These are phyloP conservation scores for Horisme vitalbata DNA, from an alignment of 2,888 invertebrate species.

Conservation along the genomic window DNA sequence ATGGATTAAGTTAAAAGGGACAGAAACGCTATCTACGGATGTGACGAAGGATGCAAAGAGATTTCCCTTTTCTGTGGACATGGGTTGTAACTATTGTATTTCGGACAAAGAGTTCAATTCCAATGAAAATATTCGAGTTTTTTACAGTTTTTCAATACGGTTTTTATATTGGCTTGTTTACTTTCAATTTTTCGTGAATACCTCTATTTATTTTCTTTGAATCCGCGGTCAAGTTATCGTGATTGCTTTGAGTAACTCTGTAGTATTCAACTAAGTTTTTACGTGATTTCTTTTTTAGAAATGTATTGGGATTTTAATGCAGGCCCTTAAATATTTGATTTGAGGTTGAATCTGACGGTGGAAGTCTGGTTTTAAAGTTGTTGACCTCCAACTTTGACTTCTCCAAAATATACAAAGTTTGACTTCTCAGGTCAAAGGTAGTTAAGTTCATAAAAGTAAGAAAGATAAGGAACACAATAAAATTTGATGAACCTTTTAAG, in stretches of 20 bases:
- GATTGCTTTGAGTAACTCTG: conserved; percentile 8
- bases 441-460: conserved; percentile 28
- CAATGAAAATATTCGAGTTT: conserved; percentile 42
- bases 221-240: conserved; percentile 2
- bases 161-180: conserved; percentile 11
- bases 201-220: conserved; percentile 12
- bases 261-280: neutral
- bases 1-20: conserved; percentile 70
- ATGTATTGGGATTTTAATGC: no score
- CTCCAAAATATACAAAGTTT: conserved; percentile 37
- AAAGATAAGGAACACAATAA: conserved; percentile 24
- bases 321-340: no score
- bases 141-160: conserved; percentile 31
- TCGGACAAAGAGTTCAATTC: conserved; percentile 57
- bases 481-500: conserved; percentile 16
- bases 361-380: neutral
- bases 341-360: no score
- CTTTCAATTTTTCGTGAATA: conserved; percentile 14
- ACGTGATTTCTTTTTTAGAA: no score
- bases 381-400: conserved; percentile 20
- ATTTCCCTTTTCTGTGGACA: conserved; percentile 58
- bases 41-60: conserved; percentile 60
- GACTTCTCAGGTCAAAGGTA: conserved; percentile 36
- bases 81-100: conserved; percentile 63
- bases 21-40: conserved; percentile 59